Conservation (phyloP, 2,888 invertebrate species). For the Norana najaformis region DNA sequence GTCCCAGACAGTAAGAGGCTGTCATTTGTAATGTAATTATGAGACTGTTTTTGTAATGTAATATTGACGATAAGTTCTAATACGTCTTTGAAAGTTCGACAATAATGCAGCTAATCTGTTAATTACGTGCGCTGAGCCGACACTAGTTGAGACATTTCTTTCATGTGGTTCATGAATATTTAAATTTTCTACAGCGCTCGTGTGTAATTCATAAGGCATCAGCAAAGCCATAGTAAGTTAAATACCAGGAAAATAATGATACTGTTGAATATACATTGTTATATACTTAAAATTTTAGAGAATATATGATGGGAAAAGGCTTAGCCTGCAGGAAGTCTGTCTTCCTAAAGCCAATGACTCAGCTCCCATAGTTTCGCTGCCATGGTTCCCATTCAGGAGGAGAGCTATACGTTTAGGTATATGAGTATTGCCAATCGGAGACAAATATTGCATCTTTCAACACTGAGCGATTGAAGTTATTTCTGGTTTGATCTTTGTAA, state of each 20-base stretch:
- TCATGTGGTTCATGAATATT: neutral
- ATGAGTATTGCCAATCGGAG: too few relatives aligned
- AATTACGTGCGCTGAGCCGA: neutral
- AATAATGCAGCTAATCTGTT: neutral
- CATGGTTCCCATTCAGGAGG: too few relatives aligned
- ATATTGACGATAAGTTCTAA: too few relatives aligned
- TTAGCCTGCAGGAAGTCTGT: too few relatives aligned
- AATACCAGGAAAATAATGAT: too few relatives aligned
- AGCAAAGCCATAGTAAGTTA: neutral
- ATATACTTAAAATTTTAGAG: neutral
- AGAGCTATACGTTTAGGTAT: too few relatives aligned
- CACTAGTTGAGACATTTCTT: neutral
- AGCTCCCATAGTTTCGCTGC: too few relatives aligned
- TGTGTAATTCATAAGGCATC: neutral
- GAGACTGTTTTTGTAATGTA: neutral
- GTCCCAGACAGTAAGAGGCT: neutral
- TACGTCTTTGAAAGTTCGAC: too few relatives aligned
- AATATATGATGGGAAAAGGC: neutral
- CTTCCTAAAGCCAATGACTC: too few relatives aligned
- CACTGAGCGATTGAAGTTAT: too few relatives aligned
- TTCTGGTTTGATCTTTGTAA: too few relatives aligned
- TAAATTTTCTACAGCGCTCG: neutral
- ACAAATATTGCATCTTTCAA: too few relatives aligned
- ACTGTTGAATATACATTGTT: neutral
- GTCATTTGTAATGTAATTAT: neutral